Evolutionary conservation across 2,113 vertebrate species (phyloP), one percentile per base, ranked within the genome.

Genomic region (Hippocampus guttulatus): DNA sequence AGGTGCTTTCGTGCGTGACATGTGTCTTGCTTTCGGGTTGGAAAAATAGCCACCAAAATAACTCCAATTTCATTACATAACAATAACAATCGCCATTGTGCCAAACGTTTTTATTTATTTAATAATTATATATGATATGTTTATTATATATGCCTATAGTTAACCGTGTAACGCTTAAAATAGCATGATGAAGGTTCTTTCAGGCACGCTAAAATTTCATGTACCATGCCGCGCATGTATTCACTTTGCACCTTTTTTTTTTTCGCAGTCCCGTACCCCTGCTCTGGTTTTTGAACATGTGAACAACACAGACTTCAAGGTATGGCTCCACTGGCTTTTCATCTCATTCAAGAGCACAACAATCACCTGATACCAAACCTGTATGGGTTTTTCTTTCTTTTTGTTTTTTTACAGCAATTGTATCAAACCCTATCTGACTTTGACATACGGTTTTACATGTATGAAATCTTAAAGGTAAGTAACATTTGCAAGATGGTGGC

Each of bases 231-330:
- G 21, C 12, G n/a, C 23, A n/a, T 57, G 23, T 58, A 33, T n/a
- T 33, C 23, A 55, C 15, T 63, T 12, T 30, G 23, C 12, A 5
- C 63, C 33, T 49, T 33, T 33, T 57, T 5, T 68, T 0, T 51
- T 18, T 55, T 60, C 40, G 23, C 74, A 95, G 94, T 95, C 94
- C 52, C 90, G 94, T 86, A 95, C 94, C n/a, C 94, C 94, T 11
- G 94, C 94, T 72, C 84, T 95, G 81, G 94, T 95, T 80, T 95
- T 95, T 64, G 94, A 95, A 87, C 94, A 94, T 65, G 93, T 95
- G 74, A 95, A 95, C 91, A 95, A 95, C 91, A 95, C 94, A 70
- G 94, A 95, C 78, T 95, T 94, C 87, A 95, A 95, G 93, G 94
- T 94, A 90, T 88, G 0, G 0, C 51, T 69, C 30, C 1, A 21